Evolutionary conservation across 2,888 invertebrate species (phyloP).

Genomic region (Catocala sponsa): DNA sequence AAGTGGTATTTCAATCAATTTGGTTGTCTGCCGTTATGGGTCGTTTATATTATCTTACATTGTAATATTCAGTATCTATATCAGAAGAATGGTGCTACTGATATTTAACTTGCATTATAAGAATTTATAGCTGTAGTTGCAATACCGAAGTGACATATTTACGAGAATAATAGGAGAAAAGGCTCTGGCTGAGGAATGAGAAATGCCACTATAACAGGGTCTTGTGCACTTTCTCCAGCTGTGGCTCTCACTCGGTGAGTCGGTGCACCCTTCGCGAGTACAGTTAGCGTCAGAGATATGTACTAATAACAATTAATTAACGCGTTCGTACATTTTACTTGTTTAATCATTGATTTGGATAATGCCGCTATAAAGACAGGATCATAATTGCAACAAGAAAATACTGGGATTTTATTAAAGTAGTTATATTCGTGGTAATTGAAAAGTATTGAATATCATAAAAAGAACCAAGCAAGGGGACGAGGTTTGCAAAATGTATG

Average conservation of each 20-base stretch:
- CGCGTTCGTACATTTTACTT: constrained; percentile 12
- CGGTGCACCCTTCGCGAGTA: constrained; percentile 59
- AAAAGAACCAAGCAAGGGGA: constrained; percentile 3
- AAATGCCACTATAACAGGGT: constrained; percentile 82
- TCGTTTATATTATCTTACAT: constrained; percentile 14
- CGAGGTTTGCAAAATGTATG: constrained; percentile 8
- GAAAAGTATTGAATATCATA: constrained; percentile 2
- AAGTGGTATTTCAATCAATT: constrained; percentile 28
- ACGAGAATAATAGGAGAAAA: constrained; percentile 76
- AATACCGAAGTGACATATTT: constrained; percentile 68
- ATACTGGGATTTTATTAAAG: not conserved
- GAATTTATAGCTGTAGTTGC: constrained; percentile 57
- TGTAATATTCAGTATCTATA: constrained; percentile 25
- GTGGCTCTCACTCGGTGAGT: constrained; percentile 63
- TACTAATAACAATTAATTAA: constrained; percentile 40
- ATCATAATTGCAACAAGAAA: constrained; percentile 7
- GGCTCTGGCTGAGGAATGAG: constrained; percentile 74
- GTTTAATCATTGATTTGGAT: constrained; percentile 7
- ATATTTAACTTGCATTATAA: constrained; percentile 43
- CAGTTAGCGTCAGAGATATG: constrained; percentile 50
- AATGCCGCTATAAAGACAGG: constrained; percentile 4
- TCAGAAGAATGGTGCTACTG: constrained; percentile 31
- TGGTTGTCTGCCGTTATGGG: constrained; percentile 34
- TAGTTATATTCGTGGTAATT: constrained; percentile 1
- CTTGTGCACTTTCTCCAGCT: constrained; percentile 77